Evolutionary conservation across 2,113 vertebrate genomes (phyloP), one percentile per base, ranked within the genome.

Genomic region (Parus major): DNA sequence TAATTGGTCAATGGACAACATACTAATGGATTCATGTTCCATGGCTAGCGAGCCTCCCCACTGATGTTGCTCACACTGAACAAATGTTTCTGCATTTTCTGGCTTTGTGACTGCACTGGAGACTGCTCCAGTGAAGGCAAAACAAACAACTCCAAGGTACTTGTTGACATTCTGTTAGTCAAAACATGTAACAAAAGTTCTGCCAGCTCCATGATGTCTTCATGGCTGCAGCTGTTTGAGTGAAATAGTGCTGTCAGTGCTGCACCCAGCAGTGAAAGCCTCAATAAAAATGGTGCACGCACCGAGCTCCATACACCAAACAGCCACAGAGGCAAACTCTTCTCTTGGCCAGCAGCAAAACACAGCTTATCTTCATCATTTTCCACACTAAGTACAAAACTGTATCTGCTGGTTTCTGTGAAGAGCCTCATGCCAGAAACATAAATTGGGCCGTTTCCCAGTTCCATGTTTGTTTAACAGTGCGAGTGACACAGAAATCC

Each of bases 191-290:
- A 50, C 28, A 94, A 92, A 96, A 92, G 44, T 53, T 82, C 88
- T 94, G 92, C 90, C 94, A 96, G 70, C 80, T 91, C 73, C 35
- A 39, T 28, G 64, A 90, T 57, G 82, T 82, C 91, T 94, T 92
- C 85, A 49, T 86, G 89, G 59, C 14, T 93, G 97, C 92, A 97
- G 95, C 95, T 96, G 88, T 94, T 94, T 68, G 84, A 90, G 81
- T 93, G 65, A 82, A 66, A 71, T 20, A 42, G 60, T 47, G 71
- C 65, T 93, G 79, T 94, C 92, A 91, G 82, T 22, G 87, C 78
- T 56, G 80, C 22, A 93, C 39, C 23, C 13, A 3, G 92, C 93
- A 93, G 78, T 27, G 86, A 98, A 95, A 88, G 44, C 89, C 92
- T 95, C 63, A 14, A 77, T 96, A 95, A 88, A 97, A 95, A 63